phyloP scores from a whole-genome alignment of 2,797 vertebrate species.

The Lepus oiostolus region DNA sequence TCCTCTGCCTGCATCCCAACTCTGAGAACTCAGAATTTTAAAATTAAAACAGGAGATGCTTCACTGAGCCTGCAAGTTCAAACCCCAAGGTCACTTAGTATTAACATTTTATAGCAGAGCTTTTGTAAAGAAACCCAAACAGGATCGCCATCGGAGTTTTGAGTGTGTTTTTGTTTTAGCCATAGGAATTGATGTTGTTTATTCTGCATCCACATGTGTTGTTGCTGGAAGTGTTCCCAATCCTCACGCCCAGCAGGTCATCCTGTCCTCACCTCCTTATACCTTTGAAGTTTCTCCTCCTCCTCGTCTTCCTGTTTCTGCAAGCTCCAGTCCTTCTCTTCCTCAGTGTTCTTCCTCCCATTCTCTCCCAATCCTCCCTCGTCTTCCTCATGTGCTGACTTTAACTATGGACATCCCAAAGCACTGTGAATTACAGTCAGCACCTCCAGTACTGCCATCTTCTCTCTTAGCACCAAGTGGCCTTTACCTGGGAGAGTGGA shows the following conservation, averaged over 20 bases:
- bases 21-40: slow-evolving; percentile 59
- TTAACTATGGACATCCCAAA: background rate
- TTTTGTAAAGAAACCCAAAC: slow-evolving; percentile 64
- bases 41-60: slow-evolving; percentile 38
- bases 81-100: slow-evolving; percentile 33
- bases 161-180: slow-evolving; percentile 55
- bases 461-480: background rate
- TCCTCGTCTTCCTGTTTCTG: background rate
- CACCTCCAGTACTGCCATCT: background rate
- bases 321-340: background rate
- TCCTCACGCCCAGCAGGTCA: background rate
- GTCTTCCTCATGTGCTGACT: background rate
- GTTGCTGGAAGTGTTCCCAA: slow-evolving; percentile 61
- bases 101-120: slow-evolving; percentile 11
- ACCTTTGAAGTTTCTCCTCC: background rate
- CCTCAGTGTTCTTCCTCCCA: background rate
- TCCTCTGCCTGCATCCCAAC: background rate
- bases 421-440: background rate
- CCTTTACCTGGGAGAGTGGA: background rate
- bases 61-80: slow-evolving; percentile 34
- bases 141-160: slow-evolving; percentile 35
- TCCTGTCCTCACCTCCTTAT: background rate
- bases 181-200: slow-evolving; percentile 61
- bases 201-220: slow-evolving; percentile 62
- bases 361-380: background rate